These are phyloP conservation scores for Champsocephalus esox DNA, from an alignment of 2,797 vertebrate species.

Conservation along the genomic window DNA sequence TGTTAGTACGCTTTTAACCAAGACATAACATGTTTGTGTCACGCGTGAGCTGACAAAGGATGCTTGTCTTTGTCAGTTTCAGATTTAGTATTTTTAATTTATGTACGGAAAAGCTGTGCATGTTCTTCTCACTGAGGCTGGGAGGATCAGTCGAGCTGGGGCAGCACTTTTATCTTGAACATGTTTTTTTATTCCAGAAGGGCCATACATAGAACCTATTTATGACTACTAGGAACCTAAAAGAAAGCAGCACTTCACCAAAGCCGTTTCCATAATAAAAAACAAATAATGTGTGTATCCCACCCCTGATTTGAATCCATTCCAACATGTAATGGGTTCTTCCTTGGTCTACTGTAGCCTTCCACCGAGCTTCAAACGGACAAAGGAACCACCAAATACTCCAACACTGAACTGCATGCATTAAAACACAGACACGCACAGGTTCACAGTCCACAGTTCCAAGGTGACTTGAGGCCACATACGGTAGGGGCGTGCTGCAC, in stretches of 20 bases:
- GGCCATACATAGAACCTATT: not conserved
- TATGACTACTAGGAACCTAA: too few species aligned
- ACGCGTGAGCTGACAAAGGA: not conserved
- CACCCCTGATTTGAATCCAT: too few species aligned
- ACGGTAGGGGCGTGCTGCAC: slow-evolving; percentile 14
- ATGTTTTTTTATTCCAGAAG: slow-evolving; percentile 2
- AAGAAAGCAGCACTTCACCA: too few species aligned
- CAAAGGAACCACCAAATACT: too few species aligned
- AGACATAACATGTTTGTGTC: not conserved
- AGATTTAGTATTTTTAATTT: not conserved
- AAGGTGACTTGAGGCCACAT: slow-evolving; percentile 45
- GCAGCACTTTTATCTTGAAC: not conserved
- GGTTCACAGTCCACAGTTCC: not conserved
- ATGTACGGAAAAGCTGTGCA: not conserved
- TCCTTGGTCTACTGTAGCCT: too few species aligned
- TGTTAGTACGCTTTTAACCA: slow-evolving; percentile 15
- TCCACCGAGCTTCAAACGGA: too few species aligned
- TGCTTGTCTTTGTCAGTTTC: slow-evolving; percentile 4
- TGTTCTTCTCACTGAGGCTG: not conserved
- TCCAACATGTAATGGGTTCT: too few species aligned
- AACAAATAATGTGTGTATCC: too few species aligned
- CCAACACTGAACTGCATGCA: not conserved
- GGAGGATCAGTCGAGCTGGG: not conserved
- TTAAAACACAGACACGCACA: slow-evolving; percentile 3
- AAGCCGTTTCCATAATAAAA: too few species aligned